phyloP scores from a whole-genome alignment of 2,113 vertebrate genomes.

The Tachycineta bicolor region DNA sequence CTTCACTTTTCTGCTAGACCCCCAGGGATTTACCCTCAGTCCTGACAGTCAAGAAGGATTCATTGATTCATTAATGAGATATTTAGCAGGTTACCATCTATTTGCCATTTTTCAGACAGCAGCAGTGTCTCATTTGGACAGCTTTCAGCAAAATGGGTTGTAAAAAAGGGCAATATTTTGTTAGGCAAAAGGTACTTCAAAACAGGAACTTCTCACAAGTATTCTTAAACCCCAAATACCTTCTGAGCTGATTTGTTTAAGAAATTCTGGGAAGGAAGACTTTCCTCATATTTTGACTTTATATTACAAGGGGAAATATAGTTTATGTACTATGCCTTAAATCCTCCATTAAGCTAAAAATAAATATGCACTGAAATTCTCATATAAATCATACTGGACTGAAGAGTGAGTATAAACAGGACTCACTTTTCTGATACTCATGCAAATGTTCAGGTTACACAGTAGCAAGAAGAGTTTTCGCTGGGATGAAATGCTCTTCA shows the following conservation, averaged over 20 bases:
- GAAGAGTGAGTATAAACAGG: not conserved
- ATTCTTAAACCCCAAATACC: not conserved
- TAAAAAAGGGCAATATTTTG: not conserved
- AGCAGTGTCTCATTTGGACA: not conserved
- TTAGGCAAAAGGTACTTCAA: not conserved
- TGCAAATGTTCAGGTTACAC: not conserved
- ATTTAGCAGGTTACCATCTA: not conserved
- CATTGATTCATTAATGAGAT: not conserved
- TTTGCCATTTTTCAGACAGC: not conserved
- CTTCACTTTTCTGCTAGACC: not conserved
- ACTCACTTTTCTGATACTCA: accelerated
- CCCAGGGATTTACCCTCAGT: not conserved
- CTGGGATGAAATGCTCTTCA: not conserved
- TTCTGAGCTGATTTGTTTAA: not conserved
- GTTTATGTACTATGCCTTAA: not conserved
- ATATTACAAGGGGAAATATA: not conserved
- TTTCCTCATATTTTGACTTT: not conserved
- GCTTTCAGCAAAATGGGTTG: not conserved
- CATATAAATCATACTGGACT: not conserved
- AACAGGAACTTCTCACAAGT: not conserved
- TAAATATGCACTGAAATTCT: not conserved
- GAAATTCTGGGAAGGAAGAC: not conserved
- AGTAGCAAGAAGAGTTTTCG: not conserved
- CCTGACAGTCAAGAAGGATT: not conserved
- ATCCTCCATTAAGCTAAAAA: not conserved